A percentile compares a stretch with the other conserved stretches of the same genome.
Evolutionary conservation across 2,113 vertebrate species (phyloP).

Genomic region (Hippocampus zosterae): DNA sequence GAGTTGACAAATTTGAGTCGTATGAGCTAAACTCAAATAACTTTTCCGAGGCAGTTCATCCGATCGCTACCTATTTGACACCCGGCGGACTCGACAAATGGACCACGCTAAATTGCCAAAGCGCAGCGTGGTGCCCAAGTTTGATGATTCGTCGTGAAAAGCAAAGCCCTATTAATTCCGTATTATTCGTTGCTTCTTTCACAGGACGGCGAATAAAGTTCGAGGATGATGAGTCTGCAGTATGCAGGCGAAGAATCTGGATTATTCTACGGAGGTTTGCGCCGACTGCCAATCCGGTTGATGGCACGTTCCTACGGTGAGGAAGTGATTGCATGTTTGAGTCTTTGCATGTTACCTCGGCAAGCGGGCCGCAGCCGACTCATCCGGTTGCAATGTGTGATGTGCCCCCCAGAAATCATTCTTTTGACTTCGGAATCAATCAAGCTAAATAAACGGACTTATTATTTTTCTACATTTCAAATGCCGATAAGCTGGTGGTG

Average conservation of each 20-base stretch:
- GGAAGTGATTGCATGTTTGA: neutral
- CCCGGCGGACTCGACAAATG: neutral
- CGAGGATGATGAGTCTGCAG: neutral
- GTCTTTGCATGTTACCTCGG: neutral
- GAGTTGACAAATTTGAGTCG: neutral
- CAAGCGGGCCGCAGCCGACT: neutral
- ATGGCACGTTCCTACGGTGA: neutral
- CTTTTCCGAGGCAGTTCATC: neutral
- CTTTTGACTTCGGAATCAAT: neutral
- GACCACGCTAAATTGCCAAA: neutral
- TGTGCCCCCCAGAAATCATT: neutral
- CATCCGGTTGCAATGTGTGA: neutral
- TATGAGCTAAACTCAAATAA: neutral
- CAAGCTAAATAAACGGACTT: conserved; percentile 17
- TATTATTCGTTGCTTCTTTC: neutral
- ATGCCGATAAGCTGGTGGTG: conserved; percentile 36
- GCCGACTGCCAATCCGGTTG: neutral
- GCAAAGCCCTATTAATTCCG: neutral
- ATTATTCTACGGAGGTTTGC: neutral
- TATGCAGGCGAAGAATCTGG: neutral
- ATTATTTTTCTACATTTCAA: conserved; percentile 44
- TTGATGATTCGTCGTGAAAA: neutral
- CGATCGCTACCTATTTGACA: neutral
- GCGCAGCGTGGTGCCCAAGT: neutral
- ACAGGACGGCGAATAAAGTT: neutral